phyloP scores from a whole-genome alignment of 2,888 invertebrate species.

The Apoda limacodes region DNA sequence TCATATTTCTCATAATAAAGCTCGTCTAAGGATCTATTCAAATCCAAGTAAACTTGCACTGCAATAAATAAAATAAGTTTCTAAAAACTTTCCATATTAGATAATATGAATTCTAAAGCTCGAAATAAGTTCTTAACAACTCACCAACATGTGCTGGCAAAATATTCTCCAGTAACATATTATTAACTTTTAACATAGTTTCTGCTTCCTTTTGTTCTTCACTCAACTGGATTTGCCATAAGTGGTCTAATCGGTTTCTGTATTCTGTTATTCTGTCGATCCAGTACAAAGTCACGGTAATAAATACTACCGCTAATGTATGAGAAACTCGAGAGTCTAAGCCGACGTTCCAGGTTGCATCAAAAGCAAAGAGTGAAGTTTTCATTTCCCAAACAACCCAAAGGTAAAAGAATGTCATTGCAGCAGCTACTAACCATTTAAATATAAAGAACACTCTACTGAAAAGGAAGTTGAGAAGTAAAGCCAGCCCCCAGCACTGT shows the following conservation, averaged over 20 bases:
- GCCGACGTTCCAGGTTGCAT: conserved; percentile 77
- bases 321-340: conserved; percentile 78
- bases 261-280: conserved; percentile 92
- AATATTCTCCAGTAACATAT: conserved; percentile 90
- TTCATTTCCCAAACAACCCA: conserved; percentile 76
- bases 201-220: conserved; percentile 88
- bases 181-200: conserved; percentile 88
- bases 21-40: conserved; percentile 77
- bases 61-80: conserved; percentile 9
- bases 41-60: conserved; percentile 84
- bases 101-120: too few species aligned
- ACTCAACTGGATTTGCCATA: conserved; percentile 75
- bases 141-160: conserved; percentile 92
- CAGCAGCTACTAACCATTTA: conserved; percentile 78
- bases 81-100: too few species aligned
- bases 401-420: conserved; percentile 75
- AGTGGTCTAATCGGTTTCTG: conserved; percentile 87
- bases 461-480: conserved; percentile 83
- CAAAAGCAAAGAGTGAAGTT: conserved; percentile 65
- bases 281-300: conserved; percentile 82
- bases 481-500: conserved; percentile 73
- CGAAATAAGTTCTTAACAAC: conserved; percentile 26
- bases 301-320: conserved; percentile 77
- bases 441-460: conserved; percentile 86
- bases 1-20: conserved; percentile 91